phyloP scores from a whole-genome alignment of 2,888 invertebrate species.

The Mechanitis mazaeus region DNA sequence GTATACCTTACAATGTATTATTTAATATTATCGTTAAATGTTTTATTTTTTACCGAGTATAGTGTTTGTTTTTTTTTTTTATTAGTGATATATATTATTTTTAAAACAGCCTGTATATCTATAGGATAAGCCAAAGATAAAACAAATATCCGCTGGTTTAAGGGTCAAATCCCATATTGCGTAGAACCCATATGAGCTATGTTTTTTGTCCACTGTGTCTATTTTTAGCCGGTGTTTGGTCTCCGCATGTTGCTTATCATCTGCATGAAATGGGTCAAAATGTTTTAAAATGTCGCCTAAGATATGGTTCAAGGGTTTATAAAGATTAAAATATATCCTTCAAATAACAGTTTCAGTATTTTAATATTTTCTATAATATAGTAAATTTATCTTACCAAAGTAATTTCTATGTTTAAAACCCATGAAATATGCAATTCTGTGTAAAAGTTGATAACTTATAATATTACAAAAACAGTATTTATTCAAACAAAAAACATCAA shows the following conservation, averaged over 20 bases:
- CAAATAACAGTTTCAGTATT: too few species aligned
- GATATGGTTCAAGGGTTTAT: background rate
- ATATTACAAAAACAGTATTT: too few species aligned
- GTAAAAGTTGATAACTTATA: too few species aligned
- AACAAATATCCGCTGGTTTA: constrained; percentile 71
- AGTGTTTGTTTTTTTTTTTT: background rate
- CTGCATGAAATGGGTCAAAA: constrained; percentile 20
- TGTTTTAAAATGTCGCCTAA: constrained; percentile 2
- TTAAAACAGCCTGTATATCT: constrained; percentile 41
- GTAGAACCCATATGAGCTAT: constrained; percentile 64
- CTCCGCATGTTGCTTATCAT: constrained; percentile 26
- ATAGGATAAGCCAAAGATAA: constrained; percentile 64
- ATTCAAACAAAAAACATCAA: too few species aligned
- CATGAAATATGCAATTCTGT: too few species aligned
- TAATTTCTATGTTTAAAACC: too few species aligned
- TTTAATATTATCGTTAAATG: background rate
- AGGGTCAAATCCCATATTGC: constrained; percentile 75
- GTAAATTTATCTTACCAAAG: too few species aligned
- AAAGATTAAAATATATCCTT: background rate
- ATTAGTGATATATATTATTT: constrained; percentile 9
- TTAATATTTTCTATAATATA: too few species aligned
- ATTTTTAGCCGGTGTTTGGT: constrained; percentile 64
- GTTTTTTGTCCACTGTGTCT: constrained; percentile 67
- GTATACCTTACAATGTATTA: background rate
- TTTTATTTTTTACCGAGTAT: background rate